Evolutionary conservation across 2,797 vertebrate genomes (phyloP), one percentile per base, ranked within the genome.

Genomic region (Buceros bicornis): DNA sequence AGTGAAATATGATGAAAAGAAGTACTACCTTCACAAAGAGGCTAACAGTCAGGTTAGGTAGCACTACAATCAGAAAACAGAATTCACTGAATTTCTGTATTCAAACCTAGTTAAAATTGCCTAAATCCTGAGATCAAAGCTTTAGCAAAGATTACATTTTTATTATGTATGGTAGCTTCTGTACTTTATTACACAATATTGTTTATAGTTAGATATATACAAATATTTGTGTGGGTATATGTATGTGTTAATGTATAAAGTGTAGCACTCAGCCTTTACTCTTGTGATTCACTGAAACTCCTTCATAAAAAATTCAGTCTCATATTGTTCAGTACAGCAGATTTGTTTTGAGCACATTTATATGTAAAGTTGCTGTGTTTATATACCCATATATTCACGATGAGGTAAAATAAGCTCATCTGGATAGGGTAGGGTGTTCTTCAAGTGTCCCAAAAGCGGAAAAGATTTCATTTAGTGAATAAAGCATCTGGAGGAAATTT

Each of bases 401-500:
- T 70, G 37, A 82, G 25, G n/a, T 74, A 87, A 71, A 47, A 40
- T 65, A 93, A 86, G 57, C 61, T 91, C 47, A 61, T n/a, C 43
- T 12, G 16, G 19, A 70, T 12, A 67, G 57, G 58, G 47, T n/a
- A 94, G 62, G 43, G 61, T 82, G 47, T 66, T 94, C 78, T 85
- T 85, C 73, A 89, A 87, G 82, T 73, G 78, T 24, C 47, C 54
- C 47, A 80, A 69, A 71, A 93, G 51, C 9, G 20, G 62, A 87
- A 79, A 87, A 81, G 31, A 83, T 29, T 79, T 78, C 19, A 80
- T 92, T 91, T 92, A 87, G 90, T n/a, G 60, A 82, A 95, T 77
- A 45, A 62, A 95, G 77, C 87, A 95, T 83, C 91, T 93, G 77
- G 60, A 95, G 42, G 53, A 90, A 74, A 89, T 92, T 83, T 22